Evolutionary conservation across 2,888 invertebrate genomes (phyloP), one percentile per base, ranked within the genome.

Genomic region (Ichneumon xanthorius): DNA sequence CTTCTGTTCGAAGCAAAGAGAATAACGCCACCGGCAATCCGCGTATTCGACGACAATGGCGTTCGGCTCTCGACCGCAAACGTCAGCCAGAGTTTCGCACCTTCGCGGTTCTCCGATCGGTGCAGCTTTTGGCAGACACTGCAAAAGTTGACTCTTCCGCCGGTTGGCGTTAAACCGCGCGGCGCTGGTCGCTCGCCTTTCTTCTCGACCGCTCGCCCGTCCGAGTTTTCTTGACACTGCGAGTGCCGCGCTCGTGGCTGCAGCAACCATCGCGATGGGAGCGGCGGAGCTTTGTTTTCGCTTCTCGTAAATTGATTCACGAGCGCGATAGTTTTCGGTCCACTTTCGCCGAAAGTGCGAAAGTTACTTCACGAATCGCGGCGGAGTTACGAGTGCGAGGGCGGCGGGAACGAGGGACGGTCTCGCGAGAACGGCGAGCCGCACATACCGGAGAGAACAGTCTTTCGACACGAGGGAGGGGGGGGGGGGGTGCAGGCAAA

Each of bases 261-360:
- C 37, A 5, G 7, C 26, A 1, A 58, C 11, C 11, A 58, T 58
- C 58, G 58, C 22, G 14, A 26, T 26, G 11, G 19, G 58, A 26
- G 22, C 22, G 22, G 58, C 22, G 11, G 19, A 45, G 80, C 48
- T 83, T 79, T 73, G 78, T 79, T 79, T 83, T 68, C 72, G 63
- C 82, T 79, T 40, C 58, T 73, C 78, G 79, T 79, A 83, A 83
- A 83, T 83, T 79, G 82, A 83, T 83, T 83, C 82, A 83, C 82
- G 82, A 79, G 50, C 68, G 67, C 72, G 79, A 83, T 83, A 79
- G 82, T 79, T 58, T 77, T 71, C n/a, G 53, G 53, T 9, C 11
- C 40, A 2, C 2, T 11, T 22, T 55, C 14, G 55, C 67, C 71
- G 72, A 78, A 82, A 76, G 73, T 80, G 61, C 80, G 81, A 86